These are phyloP conservation scores for Diachasma alloeum DNA, from an alignment of 1,140 invertebrate species.

Conservation along the genomic window DNA sequence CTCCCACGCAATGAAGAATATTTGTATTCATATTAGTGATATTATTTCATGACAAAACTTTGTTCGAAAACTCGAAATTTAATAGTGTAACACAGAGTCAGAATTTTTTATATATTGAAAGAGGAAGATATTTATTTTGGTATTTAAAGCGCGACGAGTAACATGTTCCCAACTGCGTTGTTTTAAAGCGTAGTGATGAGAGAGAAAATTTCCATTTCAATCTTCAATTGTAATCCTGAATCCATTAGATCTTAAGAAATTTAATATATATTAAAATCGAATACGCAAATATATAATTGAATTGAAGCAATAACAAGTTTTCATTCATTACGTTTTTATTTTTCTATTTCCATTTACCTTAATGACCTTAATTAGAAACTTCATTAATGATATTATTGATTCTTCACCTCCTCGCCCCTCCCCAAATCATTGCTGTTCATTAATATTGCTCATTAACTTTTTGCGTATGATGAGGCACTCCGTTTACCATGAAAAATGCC, in stretches of 20 bases:
- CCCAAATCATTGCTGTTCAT: not conserved
- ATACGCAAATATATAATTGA: conserved; percentile 38
- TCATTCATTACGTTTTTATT: too few species aligned
- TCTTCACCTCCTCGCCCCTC: too few species aligned
- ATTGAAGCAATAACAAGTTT: conserved; percentile 25
- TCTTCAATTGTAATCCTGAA: conserved; percentile 40
- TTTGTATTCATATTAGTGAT: not conserved
- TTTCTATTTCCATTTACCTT: not conserved
- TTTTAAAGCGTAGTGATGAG: not conserved
- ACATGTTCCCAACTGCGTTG: not conserved
- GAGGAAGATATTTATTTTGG: conserved; percentile 21
- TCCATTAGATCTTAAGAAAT: conserved; percentile 50
- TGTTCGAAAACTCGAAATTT: not conserved
- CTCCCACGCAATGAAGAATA: not conserved
- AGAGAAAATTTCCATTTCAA: conserved; percentile 30
- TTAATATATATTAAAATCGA: conserved; percentile 49
- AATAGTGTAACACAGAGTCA: conserved; percentile 16
- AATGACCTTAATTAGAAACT: not conserved
- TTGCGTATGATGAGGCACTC: not conserved
- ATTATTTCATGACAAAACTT: not conserved
- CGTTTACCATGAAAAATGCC: not conserved
- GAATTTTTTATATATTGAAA: conserved; percentile 29
- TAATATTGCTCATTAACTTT: not conserved
- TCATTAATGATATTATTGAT: not conserved
- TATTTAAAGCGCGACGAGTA: not conserved